phyloP scores from a whole-genome alignment of 2,797 vertebrate genomes.

The Gymnodraco acuticeps region DNA sequence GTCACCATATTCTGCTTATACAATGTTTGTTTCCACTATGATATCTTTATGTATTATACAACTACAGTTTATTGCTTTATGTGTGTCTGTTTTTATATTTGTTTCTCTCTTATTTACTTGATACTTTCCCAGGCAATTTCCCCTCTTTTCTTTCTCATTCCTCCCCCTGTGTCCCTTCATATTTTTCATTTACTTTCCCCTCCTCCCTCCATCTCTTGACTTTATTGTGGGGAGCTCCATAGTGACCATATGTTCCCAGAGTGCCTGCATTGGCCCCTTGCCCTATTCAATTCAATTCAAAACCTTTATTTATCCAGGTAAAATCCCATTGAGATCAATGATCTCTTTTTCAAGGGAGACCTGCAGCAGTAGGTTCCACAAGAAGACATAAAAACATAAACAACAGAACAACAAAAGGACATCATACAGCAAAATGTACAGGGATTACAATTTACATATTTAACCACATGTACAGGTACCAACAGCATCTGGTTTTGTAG shows the following conservation, averaged over 20 bases:
- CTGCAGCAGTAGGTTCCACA: too few relatives aligned
- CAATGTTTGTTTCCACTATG: neutral
- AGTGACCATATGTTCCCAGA: constrained; percentile 52
- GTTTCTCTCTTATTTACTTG: neutral
- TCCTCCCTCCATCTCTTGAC: constrained; percentile 10
- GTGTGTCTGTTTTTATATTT: neutral
- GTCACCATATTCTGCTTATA: neutral
- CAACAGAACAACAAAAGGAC: too few relatives aligned
- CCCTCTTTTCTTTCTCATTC: neutral
- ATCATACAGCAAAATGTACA: too few relatives aligned
- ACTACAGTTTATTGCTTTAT: neutral
- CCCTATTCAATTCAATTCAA: too few relatives aligned
- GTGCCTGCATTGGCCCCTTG: constrained; percentile 24
- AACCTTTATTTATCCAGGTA: too few relatives aligned
- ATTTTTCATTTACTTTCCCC: constrained; percentile 29
- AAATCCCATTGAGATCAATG: too few relatives aligned
- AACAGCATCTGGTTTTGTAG: too few relatives aligned
- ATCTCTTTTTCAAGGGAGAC: too few relatives aligned
- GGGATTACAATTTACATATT: too few relatives aligned
- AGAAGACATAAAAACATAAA: too few relatives aligned
- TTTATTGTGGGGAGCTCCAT: constrained; percentile 46
- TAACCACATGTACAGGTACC: too few relatives aligned
- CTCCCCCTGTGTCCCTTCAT: neutral
- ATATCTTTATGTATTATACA: neutral
- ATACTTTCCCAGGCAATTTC: neutral